phyloP scores from a whole-genome alignment of 2,888 invertebrate species.

The Sphaeridia pumilis region DNA sequence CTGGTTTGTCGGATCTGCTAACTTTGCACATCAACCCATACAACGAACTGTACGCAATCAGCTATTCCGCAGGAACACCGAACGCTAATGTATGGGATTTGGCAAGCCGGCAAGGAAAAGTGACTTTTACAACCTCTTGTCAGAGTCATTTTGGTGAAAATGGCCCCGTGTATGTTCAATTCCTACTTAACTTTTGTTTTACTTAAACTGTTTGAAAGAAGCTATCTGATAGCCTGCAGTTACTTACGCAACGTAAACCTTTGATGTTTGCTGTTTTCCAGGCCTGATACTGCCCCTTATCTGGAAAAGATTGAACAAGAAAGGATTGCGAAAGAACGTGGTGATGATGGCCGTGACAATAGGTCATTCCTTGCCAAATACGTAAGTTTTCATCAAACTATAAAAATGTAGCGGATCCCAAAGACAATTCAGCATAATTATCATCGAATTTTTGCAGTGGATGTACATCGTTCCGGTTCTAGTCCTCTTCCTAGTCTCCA shows the following conservation, averaged over 20 bases:
- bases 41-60: conserved; percentile 54
- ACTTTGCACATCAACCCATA: conserved; percentile 67
- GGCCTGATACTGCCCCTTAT: conserved; percentile 89
- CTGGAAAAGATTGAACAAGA: conserved; percentile 88
- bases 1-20: conserved; percentile 63
- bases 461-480: conserved; percentile 97
- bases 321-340: conserved; percentile 73
- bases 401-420: too few relatives aligned
- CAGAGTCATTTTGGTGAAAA: conserved; percentile 65
- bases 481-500: conserved; percentile 79
- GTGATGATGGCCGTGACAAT: conserved; percentile 86
- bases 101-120: conserved; percentile 44
- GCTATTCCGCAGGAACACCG: conserved; percentile 38
- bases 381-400: too few relatives aligned
- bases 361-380: conserved; percentile 96
- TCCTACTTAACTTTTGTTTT: too few relatives aligned
- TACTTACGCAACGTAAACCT: too few relatives aligned
- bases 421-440: too few relatives aligned
- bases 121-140: conserved; percentile 61
- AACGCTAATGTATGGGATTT: conserved; percentile 48
- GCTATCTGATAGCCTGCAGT: too few relatives aligned
- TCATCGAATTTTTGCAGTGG: conserved; percentile 64
- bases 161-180: conserved; percentile 58
- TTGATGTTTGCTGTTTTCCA: too few relatives aligned
- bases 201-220: too few relatives aligned